These are phyloP conservation scores for Notothenia coriiceps DNA, from an alignment of 2,113 vertebrate genomes.

Conservation along the genomic window DNA sequence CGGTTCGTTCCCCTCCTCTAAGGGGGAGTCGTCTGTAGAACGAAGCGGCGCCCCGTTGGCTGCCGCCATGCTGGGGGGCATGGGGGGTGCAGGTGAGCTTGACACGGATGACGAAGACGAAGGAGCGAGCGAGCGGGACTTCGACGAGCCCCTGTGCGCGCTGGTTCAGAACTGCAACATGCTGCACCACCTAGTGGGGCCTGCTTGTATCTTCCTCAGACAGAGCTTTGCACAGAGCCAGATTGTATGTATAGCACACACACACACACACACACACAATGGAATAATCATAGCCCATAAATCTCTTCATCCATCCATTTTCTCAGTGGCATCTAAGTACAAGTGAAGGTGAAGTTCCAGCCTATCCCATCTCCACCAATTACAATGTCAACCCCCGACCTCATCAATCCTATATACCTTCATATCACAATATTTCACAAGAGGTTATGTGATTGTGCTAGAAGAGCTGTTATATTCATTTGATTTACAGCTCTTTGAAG, in stretches of 20 bases:
- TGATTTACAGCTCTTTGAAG: too few species aligned
- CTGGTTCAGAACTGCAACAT: constrained; percentile 86
- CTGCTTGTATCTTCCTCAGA: constrained; percentile 86
- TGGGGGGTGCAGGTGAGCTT: constrained; percentile 61
- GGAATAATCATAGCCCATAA: neutral
- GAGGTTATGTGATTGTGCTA: neutral
- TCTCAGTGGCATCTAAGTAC: neutral
- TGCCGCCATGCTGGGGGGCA: constrained; percentile 62
- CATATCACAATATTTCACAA: neutral
- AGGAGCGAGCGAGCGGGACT: constrained; percentile 66
- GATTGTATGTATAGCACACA: constrained; percentile 79
- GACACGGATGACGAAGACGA: constrained; percentile 79
- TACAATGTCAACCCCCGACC: neutral
- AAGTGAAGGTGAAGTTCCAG: constrained; percentile 5
- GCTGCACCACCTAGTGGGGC: constrained; percentile 85
- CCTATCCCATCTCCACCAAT: constrained; percentile 5
- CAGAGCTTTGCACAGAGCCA: constrained; percentile 83
- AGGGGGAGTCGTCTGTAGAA: constrained; percentile 70
- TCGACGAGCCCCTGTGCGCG: constrained; percentile 78
- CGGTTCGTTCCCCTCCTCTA: constrained; percentile 63
- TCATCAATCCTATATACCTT: neutral
- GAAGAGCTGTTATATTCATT: neutral
- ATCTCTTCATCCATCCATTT: constrained; percentile 45
- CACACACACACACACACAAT: neutral
- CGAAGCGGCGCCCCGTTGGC: constrained; percentile 59